Evolutionary conservation across 2,797 vertebrate species (phyloP), one percentile per base, ranked within the genome.

Genomic region (Scleropages formosus): DNA sequence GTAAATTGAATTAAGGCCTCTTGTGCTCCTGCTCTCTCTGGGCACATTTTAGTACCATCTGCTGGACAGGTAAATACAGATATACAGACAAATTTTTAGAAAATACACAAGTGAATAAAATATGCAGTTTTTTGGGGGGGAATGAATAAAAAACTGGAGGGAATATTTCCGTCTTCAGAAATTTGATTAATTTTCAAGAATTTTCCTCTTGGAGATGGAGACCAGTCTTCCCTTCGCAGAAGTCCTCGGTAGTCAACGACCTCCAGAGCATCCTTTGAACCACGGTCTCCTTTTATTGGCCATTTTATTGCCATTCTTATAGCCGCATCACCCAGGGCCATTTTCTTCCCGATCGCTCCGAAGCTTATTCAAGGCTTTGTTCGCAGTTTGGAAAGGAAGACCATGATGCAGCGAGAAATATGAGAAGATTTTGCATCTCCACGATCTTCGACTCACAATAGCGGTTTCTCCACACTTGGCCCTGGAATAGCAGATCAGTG

Each of bases 181-280:
- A n/a, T n/a, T n/a, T n/a, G n/a, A n/a, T n/a, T n/a, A n/a, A n/a
- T n/a, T n/a, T n/a, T 39, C 2, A 39, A 6, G 39, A 49, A 69
- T 51, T 51, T 22, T 22, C 67, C 20, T 51, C 67, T 26, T 69
- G 20, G 47, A 69, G 44, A 51, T 22, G 66, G 44, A 69, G n/a
- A 51, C 66, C 66, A 53, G 20, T 3, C 24, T 24, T 18, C 44
- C 15, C 49, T 67, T 46, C 51, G 46, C 9, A 47, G 66, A 31
- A 22, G 51, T 69, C 44, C 16, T 13, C 20, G 4, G 16, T 20
- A 10, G 10, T 13, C 16, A 47, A 10, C 51, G 67, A 51, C 47
- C 67, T 69, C 67, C 47, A 51, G 67, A 47, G 10, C 11, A 59
- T 49, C 4, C 16, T 15, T 24, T 72, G 16, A 39, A 56, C 27